phyloP scores from a whole-genome alignment of 30 jellyfish, hydroid and myxozoan species.

The Mastigias papua region DNA sequence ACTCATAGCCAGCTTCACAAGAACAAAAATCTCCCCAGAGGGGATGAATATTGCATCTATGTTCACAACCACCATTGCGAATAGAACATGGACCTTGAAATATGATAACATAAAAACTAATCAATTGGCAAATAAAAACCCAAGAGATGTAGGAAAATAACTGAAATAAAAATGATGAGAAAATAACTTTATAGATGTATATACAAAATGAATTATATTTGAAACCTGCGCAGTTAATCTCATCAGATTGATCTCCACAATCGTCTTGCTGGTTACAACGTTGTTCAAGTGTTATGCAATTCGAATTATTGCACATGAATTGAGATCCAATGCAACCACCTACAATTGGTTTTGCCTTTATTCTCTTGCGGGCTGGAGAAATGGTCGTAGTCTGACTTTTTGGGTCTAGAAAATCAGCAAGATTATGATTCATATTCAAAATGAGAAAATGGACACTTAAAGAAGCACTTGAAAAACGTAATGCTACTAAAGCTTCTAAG shows the following conservation, averaged over 20 bases:
- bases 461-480: no score
- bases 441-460: no score
- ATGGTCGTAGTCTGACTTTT: no score
- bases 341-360: no score
- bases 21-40: conserved; percentile 50
- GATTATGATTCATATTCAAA: no score
- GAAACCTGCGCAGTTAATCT: conserved; percentile 69
- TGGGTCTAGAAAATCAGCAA: no score
- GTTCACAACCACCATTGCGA: conserved; percentile 68
- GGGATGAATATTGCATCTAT: conserved; percentile 48
- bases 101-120: neutral
- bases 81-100: conserved; percentile 28
- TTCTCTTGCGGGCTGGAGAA: no score
- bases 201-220: neutral
- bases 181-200: no score
- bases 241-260: conserved; percentile 88
- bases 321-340: conserved; percentile 63
- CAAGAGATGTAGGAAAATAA: no score
- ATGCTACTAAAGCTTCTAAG: no score
- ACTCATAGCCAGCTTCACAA: conserved; percentile 56
- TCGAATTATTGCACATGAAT: conserved; percentile 67
- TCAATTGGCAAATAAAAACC: no score
- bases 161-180: no score
- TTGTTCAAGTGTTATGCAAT: conserved; percentile 32
- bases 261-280: conserved; percentile 72